A percentile compares a stretch with the other conserved stretches of the same genome.
phyloP scores from a whole-genome alignment of 2,113 vertebrate genomes.

The Beaufortia kweichowensis region DNA sequence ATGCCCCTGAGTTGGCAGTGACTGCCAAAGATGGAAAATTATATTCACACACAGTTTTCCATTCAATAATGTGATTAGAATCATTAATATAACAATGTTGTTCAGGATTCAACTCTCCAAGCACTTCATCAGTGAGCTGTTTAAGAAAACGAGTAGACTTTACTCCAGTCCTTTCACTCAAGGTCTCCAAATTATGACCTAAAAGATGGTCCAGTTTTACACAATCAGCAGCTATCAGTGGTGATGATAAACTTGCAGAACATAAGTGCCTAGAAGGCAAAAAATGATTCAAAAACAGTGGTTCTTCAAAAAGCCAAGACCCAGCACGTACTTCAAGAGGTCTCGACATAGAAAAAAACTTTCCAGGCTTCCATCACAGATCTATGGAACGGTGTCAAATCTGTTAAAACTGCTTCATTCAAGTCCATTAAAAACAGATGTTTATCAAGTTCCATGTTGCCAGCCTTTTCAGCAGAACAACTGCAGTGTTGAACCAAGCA shows the following conservation, averaged over 20 bases:
- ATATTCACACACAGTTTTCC: neutral
- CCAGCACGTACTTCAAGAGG: neutral
- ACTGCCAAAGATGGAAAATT: neutral
- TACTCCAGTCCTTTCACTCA: neutral
- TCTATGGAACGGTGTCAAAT: neutral
- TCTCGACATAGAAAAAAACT: neutral
- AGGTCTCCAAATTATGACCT: neutral
- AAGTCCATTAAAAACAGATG: neutral
- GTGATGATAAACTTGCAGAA: neutral
- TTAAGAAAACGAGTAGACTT: neutral
- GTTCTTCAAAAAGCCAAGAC: slow-evolving; percentile 8
- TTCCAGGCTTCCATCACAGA: slow-evolving; percentile 12
- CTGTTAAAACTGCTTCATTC: neutral
- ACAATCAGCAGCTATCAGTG: neutral
- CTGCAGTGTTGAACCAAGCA: neutral
- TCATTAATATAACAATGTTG: neutral
- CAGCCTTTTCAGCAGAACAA: neutral
- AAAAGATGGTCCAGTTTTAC: neutral
- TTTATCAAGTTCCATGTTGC: neutral
- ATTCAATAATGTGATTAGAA: neutral
- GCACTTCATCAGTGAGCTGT: neutral
- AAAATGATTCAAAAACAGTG: neutral
- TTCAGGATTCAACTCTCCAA: neutral
- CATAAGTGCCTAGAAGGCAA: neutral
- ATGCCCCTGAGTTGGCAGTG: neutral